A percentile compares a stretch with the other conserved stretches of the same genome.
These are phyloP conservation scores for Serilophus lunatus DNA, from an alignment of 2,113 vertebrate species.

Conservation along the genomic window DNA sequence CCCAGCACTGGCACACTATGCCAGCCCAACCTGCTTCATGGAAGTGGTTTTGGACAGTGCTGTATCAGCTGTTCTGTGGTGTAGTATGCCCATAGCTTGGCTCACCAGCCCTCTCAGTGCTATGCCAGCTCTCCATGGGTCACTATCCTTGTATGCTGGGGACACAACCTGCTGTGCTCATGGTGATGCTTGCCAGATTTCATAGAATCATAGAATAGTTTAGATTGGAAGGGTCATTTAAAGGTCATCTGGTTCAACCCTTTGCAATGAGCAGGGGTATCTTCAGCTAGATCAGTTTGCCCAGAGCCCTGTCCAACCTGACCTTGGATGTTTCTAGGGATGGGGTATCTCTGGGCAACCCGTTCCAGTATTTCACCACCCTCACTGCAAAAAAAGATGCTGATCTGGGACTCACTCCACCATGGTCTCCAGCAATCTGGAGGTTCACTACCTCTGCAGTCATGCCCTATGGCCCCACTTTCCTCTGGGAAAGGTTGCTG, in stretches of 20 bases:
- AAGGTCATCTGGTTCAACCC: neutral
- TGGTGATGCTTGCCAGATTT: neutral
- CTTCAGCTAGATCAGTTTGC: neutral
- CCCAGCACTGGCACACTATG: neutral
- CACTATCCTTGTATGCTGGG: neutral
- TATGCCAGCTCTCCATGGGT: neutral
- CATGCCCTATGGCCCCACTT: neutral
- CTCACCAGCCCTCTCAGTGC: neutral
- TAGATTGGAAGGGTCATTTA: neutral
- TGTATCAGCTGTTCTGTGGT: neutral
- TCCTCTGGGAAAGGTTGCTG: neutral
- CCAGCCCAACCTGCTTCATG: neutral
- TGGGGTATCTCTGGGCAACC: neutral
- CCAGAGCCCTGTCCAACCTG: neutral
- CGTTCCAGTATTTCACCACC: neutral
- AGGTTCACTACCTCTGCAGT: neutral
- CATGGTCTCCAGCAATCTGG: neutral
- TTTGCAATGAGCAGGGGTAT: neutral
- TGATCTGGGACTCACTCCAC: neutral
- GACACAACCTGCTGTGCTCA: neutral
- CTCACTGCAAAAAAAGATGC: neutral
- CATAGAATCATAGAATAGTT: neutral
- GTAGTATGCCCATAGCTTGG: neutral
- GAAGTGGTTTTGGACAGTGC: neutral
- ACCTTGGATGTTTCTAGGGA: neutral